A percentile compares a stretch with the other conserved stretches of the same genome.
These are phyloP conservation scores for Xerus rutilus DNA, from an alignment of 2,797 vertebrate species.

Conservation along the genomic window DNA sequence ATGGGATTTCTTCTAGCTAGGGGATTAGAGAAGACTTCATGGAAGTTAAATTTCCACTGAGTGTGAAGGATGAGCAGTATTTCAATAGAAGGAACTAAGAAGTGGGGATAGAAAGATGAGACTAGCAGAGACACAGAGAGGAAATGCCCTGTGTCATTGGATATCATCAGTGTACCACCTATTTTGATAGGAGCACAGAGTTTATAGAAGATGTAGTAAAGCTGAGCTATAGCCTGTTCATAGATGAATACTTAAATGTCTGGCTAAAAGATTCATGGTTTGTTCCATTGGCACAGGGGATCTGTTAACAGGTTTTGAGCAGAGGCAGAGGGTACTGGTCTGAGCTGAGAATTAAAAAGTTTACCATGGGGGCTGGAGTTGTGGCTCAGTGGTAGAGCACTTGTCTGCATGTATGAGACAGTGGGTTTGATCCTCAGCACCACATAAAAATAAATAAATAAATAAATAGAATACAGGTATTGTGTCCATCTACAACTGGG, in stretches of 20 bases:
- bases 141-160: neutral
- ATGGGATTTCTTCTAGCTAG: conserved; percentile 16
- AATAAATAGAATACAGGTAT: too few relatives aligned
- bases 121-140: neutral
- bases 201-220: neutral
- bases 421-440: too few relatives aligned
- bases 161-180: neutral
- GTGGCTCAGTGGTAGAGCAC: too few relatives aligned
- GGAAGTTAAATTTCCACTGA: conserved; percentile 37
- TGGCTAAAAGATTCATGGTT: conserved; percentile 2
- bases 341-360: conserved; percentile 63
- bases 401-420: too few relatives aligned
- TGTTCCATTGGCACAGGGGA: neutral
- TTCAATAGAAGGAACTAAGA: conserved; percentile 27
- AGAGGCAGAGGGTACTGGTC: neutral
- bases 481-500: too few relatives aligned
- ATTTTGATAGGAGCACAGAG: neutral
- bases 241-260: neutral
- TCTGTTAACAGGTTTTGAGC: conserved; percentile 13
- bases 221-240: neutral
- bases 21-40: neutral
- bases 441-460: too few relatives aligned
- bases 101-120: neutral
- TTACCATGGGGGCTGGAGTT: neutral
- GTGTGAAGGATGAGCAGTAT: neutral